Evolutionary conservation across 2,797 vertebrate species (phyloP).

Genomic region (Pseudomugil gertrudae): DNA sequence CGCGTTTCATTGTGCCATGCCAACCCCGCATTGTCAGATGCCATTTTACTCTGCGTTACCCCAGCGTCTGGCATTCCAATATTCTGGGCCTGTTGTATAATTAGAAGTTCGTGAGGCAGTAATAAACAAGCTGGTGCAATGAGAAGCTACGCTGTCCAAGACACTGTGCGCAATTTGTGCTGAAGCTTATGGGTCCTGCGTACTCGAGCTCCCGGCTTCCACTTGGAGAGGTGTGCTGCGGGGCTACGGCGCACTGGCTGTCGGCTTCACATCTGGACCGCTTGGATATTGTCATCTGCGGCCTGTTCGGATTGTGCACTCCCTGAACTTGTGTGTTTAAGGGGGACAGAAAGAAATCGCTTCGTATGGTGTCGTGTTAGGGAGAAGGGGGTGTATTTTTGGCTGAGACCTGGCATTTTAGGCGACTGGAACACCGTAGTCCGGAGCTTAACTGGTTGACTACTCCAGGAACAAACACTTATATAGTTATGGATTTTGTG

Average conservation of each 20-base stretch:
- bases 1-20: slow-evolving; percentile 74
- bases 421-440: slow-evolving; percentile 56
- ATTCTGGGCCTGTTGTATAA: slow-evolving; percentile 74
- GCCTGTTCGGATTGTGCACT: slow-evolving; percentile 67
- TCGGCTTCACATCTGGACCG: slow-evolving; percentile 80
- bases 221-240: slow-evolving; percentile 77
- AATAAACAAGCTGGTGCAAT: slow-evolving; percentile 72
- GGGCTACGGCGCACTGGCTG: slow-evolving; percentile 73
- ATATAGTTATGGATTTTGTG: slow-evolving; percentile 69
- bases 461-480: slow-evolving; percentile 47
- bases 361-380: slow-evolving; percentile 65
- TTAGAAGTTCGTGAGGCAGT: slow-evolving; percentile 78
- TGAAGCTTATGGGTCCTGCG: slow-evolving; percentile 84
- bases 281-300: slow-evolving; percentile 70
- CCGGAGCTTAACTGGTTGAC: slow-evolving; percentile 56
- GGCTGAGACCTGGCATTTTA: slow-evolving; percentile 49
- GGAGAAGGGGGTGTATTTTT: slow-evolving; percentile 60
- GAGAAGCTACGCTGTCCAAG: slow-evolving; percentile 68
- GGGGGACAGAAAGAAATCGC: slow-evolving; percentile 43
- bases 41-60: slow-evolving; percentile 79
- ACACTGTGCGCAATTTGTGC: slow-evolving; percentile 74
- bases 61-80: slow-evolving; percentile 69
- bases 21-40: slow-evolving; percentile 78
- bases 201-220: slow-evolving; percentile 81
- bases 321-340: slow-evolving; percentile 67